Percentiles rank a stretch among this genome's conserved stretches.
These are phyloP conservation scores for Chelonia mydas DNA, from an alignment of 2,797 vertebrate species.

Conservation along the genomic window DNA sequence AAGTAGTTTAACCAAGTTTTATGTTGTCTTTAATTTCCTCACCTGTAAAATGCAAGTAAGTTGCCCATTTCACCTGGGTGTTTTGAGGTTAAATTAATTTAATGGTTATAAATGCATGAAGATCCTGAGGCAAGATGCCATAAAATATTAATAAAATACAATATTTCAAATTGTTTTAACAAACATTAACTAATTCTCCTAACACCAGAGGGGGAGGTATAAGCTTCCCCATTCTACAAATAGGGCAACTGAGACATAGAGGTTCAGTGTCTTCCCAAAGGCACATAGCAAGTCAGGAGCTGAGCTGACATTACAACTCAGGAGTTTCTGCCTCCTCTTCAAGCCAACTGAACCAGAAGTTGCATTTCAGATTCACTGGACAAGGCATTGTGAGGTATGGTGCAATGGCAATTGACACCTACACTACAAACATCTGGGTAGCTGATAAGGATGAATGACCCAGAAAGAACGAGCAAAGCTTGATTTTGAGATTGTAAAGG, in stretches of 20 bases:
- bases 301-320: not conserved
- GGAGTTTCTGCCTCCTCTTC: not conserved
- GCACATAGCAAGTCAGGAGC: accelerated
- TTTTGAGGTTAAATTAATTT: not conserved
- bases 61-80: accelerated
- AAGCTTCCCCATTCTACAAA: not conserved
- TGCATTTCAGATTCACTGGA: not conserved
- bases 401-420: not conserved
- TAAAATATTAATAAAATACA: not conserved
- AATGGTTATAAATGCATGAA: accelerated
- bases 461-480: not conserved
- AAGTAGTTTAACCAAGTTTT: not conserved
- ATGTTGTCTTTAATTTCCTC: not conserved
- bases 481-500: not conserved
- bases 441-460: not conserved
- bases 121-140: not conserved
- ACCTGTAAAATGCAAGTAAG: not conserved
- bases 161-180: not conserved
- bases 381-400: not conserved
- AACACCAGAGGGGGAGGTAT: accelerated
- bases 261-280: accelerated
- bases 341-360: not conserved
- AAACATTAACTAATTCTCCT: not conserved
- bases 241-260: accelerated
- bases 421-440: not conserved